A percentile compares a stretch with the other conserved stretches of the same genome.
Evolutionary conservation across 2,113 vertebrate genomes (phyloP).

Genomic region (Acanthisitta chloris): DNA sequence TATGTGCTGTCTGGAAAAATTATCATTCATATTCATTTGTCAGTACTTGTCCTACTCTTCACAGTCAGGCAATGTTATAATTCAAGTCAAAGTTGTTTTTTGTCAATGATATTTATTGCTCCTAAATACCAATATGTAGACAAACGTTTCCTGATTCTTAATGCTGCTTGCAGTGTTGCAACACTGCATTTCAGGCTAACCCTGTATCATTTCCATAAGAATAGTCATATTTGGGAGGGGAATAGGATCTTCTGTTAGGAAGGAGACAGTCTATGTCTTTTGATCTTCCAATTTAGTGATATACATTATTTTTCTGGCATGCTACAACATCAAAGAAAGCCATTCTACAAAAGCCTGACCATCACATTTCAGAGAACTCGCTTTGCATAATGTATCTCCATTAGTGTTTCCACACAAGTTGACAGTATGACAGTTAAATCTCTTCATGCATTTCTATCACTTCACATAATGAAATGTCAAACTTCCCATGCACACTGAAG

Average conservation of each 20-base stretch:
- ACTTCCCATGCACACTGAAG: background rate
- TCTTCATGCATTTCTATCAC: background rate
- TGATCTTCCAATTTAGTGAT: background rate
- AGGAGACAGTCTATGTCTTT: background rate
- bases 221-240: background rate
- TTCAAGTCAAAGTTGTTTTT: slow-evolving; percentile 14
- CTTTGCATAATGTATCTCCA: background rate
- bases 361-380: background rate
- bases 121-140: background rate
- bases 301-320: background rate
- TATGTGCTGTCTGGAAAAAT: background rate
- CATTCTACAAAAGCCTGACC: background rate
- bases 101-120: slow-evolving; percentile 3
- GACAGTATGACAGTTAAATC: slow-evolving; percentile 1
- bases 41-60: background rate
- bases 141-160: background rate
- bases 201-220: background rate
- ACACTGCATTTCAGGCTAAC: background rate
- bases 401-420: background rate
- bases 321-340: background rate
- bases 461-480: background rate
- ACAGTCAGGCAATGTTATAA: background rate
- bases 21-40: slow-evolving; percentile 14
- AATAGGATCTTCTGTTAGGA: background rate
- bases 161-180: background rate